Percentiles rank a stretch among this genome's conserved stretches.
Evolutionary conservation across 2,888 invertebrate species (phyloP).

Genomic region (Caenorhabditis angaria): DNA sequence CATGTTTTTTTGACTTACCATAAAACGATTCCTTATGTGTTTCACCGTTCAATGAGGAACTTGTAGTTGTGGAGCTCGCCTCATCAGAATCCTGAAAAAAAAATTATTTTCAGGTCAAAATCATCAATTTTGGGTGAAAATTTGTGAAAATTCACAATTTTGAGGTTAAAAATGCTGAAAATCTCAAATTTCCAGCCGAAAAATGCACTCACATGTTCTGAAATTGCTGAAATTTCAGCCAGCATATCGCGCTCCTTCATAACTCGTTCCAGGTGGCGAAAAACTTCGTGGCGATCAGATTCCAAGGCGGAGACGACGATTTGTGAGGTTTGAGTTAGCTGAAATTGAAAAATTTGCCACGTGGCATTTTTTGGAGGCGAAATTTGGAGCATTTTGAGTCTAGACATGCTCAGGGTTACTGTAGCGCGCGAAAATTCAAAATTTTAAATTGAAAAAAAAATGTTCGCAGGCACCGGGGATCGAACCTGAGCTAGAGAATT

Average conservation of each 20-base stretch:
- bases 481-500: too few relatives aligned
- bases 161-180: too few relatives aligned
- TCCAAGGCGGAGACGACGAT: constrained; percentile 27
- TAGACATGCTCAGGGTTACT: too few relatives aligned
- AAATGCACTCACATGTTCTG: constrained; percentile 25
- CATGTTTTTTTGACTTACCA: neutral
- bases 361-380: neutral
- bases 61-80: constrained; percentile 55
- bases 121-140: neutral
- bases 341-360: constrained; percentile 6
- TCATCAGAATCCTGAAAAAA: constrained; percentile 53
- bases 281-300: constrained; percentile 17
- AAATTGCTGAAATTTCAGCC: constrained; percentile 20
- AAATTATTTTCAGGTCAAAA: neutral
- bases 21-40: constrained; percentile 14
- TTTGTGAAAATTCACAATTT: too few relatives aligned
- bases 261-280: constrained; percentile 21
- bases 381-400: too few relatives aligned
- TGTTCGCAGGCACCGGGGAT: too few relatives aligned
- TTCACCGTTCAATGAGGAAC: constrained; percentile 58
- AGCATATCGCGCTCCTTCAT: constrained; percentile 38
- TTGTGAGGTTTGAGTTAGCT: constrained; percentile 40
- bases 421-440: too few relatives aligned
- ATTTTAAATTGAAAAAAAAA: too few relatives aligned
- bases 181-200: too few relatives aligned